These are phyloP conservation scores for Poecile atricapillus DNA, from an alignment of 2,113 vertebrate genomes.

Conservation along the genomic window DNA sequence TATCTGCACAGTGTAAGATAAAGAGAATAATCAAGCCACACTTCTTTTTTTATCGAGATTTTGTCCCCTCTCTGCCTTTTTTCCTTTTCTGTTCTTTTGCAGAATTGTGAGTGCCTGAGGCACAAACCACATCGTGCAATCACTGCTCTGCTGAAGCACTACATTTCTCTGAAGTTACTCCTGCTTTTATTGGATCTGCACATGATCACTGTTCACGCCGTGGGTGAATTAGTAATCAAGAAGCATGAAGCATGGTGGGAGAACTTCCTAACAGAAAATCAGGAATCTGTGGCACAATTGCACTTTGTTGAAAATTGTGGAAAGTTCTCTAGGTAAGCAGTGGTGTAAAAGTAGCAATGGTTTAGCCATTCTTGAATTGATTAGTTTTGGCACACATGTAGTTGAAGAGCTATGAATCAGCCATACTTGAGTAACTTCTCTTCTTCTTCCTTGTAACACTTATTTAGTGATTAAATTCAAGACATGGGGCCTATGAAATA, in stretches of 20 bases:
- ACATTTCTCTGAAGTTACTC: not conserved
- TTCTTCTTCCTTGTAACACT: not conserved
- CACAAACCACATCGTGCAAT: accelerated
- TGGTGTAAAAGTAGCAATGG: not conserved
- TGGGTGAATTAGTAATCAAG: not conserved
- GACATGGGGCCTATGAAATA: conserved; percentile 68
- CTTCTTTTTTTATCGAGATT: not conserved
- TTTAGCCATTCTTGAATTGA: not conserved
- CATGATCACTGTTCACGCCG: not conserved
- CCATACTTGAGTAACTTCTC: not conserved
- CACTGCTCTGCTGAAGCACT: not conserved
- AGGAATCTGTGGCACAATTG: not conserved
- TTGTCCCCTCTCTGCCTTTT: not conserved
- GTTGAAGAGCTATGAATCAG: not conserved
- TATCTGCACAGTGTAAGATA: not conserved
- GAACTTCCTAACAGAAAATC: not conserved
- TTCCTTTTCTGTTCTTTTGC: not conserved
- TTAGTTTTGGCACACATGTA: accelerated
- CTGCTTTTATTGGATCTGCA: not conserved
- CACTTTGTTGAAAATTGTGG: not conserved
- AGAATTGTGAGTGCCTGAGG: not conserved
- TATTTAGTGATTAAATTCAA: not conserved
- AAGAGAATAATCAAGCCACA: not conserved
- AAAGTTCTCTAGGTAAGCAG: not conserved
- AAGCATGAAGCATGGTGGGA: not conserved